These are phyloP conservation scores for Pocillopora damicornis DNA, from an alignment of 64 coral and sea anemone genomes.

Conservation along the genomic window DNA sequence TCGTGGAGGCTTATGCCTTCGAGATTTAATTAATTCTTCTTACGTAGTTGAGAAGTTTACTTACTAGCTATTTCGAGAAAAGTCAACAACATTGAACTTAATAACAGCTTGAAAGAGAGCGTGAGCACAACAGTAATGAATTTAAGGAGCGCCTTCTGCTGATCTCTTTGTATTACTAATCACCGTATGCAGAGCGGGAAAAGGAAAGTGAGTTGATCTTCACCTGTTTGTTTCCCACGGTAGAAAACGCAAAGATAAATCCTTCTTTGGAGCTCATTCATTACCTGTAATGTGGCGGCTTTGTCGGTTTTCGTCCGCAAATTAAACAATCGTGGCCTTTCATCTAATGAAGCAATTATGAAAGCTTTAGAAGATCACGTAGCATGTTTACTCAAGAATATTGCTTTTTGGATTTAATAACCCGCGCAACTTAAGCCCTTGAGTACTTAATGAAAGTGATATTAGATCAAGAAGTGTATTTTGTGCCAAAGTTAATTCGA, in stretches of 20 bases:
- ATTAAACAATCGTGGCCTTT: conserved; percentile 15
- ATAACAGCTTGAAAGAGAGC: background rate
- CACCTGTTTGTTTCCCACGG: conserved; percentile 33
- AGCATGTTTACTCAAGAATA: conserved; percentile 26
- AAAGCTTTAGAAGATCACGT: conserved; percentile 4
- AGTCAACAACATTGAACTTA: conserved; percentile 2
- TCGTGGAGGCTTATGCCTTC: background rate
- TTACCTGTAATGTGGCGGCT: conserved; percentile 10
- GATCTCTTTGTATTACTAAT: background rate
- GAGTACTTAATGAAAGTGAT: conserved; percentile 4
- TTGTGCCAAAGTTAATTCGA: background rate
- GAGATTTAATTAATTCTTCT: background rate
- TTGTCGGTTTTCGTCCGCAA: conserved; percentile 21
- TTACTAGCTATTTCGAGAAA: background rate
- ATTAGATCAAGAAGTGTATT: conserved; percentile 1
- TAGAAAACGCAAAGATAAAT: background rate
- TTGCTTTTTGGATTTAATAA: background rate
- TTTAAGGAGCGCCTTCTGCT: background rate
- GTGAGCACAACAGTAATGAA: background rate
- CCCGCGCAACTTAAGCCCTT: background rate
- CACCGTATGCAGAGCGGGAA: background rate
- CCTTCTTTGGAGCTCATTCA: background rate
- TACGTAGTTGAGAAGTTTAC: background rate
- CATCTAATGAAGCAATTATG: background rate
- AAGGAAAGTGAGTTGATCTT: background rate